A percentile compares a stretch with the other conserved stretches of the same genome.
Evolutionary conservation across 2,888 invertebrate species (phyloP).

Genomic region (Pyrgus malvae): DNA sequence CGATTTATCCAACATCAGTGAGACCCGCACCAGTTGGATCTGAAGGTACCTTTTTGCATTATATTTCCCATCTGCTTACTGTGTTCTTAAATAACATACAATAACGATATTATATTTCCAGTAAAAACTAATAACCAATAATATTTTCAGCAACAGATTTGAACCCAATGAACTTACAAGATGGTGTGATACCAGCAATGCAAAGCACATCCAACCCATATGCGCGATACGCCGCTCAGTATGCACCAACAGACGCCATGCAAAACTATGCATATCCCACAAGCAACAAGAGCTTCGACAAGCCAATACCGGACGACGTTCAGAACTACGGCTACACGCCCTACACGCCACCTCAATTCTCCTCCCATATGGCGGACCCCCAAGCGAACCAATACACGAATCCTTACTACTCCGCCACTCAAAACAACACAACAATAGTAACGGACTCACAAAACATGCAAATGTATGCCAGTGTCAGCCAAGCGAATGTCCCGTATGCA

Average conservation of each 20-base stretch:
- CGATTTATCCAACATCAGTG: constrained; percentile 82
- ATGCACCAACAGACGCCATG: constrained; percentile 48
- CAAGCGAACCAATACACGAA: constrained; percentile 52
- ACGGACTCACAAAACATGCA: constrained; percentile 56
- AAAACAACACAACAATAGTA: constrained; percentile 51
- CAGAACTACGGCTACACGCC: constrained; percentile 54
- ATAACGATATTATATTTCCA: neutral
- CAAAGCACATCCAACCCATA: constrained; percentile 52
- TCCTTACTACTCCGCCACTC: constrained; percentile 62
- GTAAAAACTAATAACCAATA: neutral
- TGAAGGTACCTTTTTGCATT: constrained; percentile 73
- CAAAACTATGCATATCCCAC: constrained; percentile 53
- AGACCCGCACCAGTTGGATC: constrained; percentile 88
- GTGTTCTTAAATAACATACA: too few species aligned
- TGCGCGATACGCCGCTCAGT: constrained; percentile 51
- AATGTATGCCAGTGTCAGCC: constrained; percentile 37
- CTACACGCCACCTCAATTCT: constrained; percentile 64
- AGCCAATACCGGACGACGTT: constrained; percentile 45
- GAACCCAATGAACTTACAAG: constrained; percentile 61
- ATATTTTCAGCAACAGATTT: constrained; percentile 57
- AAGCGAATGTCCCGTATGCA: constrained; percentile 38
- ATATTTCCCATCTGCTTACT: too few species aligned
- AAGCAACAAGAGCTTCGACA: constrained; percentile 52
- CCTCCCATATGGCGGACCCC: constrained; percentile 51
- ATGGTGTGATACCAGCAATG: constrained; percentile 54